Percentiles rank a stretch among this genome's conserved stretches.
Conservation (phyloP, 2,888 invertebrate species). For the Agriotes lineatus region DNA sequence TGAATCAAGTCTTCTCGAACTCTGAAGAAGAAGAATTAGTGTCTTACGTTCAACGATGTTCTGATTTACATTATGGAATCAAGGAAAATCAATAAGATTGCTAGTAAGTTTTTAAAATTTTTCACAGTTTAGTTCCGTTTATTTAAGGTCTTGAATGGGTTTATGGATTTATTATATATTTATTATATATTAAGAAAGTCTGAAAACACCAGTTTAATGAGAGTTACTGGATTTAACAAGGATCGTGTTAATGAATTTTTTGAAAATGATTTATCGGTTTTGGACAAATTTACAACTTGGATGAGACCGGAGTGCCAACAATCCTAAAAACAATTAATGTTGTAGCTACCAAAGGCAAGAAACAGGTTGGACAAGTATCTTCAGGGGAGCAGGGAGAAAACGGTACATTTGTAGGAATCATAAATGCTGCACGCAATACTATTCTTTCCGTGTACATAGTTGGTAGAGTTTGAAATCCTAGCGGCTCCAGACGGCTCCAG, state of each 20-base stretch:
- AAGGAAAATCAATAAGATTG: not conserved
- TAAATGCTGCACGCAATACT: conserved; percentile 53
- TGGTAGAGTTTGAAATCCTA: conserved; percentile 30
- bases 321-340: conserved; percentile 47
- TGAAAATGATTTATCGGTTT: conserved; percentile 23
- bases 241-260: conserved; percentile 21
- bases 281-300: conserved; percentile 11
- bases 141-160: not conserved
- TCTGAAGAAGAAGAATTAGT: not conserved
- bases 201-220: conserved; percentile 12
- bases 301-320: conserved; percentile 39
- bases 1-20: not conserved
- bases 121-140: not conserved
- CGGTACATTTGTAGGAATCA: conserved; percentile 43
- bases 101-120: not conserved
- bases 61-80: not conserved
- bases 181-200: not conserved
- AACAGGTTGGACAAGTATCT: conserved; percentile 57
- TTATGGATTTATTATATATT: not conserved
- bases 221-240: conserved; percentile 28
- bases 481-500: conserved; percentile 31
- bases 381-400: conserved; percentile 59
- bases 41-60: not conserved
- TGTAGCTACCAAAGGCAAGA: conserved; percentile 47
- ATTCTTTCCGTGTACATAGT: conserved; percentile 55